A percentile compares a stretch with the other conserved stretches of the same genome.
These are phyloP conservation scores for Diprion similis DNA, from an alignment of 1,140 invertebrate genomes.

Conservation along the genomic window DNA sequence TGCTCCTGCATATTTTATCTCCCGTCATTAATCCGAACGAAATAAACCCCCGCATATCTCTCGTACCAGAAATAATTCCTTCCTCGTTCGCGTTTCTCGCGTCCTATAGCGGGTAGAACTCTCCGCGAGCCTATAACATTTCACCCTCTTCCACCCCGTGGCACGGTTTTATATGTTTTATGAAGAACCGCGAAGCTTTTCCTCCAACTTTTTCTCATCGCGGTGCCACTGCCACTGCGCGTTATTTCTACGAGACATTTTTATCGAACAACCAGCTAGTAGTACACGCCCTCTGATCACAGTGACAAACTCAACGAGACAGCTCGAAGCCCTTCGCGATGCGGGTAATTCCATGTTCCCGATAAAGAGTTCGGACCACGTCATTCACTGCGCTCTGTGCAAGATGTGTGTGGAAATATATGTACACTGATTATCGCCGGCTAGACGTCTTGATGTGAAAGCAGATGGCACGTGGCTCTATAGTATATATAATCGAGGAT, in stretches of 20 bases:
- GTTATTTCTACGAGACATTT: no score
- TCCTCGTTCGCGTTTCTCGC: background rate
- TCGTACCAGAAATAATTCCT: background rate
- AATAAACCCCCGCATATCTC: background rate
- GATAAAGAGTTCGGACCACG: background rate
- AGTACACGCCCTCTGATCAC: no score
- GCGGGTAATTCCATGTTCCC: background rate
- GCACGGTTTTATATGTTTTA: background rate
- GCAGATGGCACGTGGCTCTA: no score
- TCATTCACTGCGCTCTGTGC: no score
- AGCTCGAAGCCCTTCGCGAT: background rate
- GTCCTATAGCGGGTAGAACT: background rate
- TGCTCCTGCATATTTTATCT: slow-evolving; percentile 4
- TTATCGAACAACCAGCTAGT: no score
- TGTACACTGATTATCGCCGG: no score
- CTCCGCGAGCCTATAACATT: background rate
- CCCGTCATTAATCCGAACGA: background rate
- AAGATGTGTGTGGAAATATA: no score
- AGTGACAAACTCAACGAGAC: background rate
- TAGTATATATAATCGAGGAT: no score
- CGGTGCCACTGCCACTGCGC: background rate
- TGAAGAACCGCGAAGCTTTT: background rate
- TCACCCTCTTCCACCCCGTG: background rate
- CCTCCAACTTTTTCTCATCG: background rate
- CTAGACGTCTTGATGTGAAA: no score